A percentile compares a stretch with the other conserved stretches of the same genome.
Conservation (phyloP, 2,888 invertebrate genomes). For the Unio delphinus region DNA sequence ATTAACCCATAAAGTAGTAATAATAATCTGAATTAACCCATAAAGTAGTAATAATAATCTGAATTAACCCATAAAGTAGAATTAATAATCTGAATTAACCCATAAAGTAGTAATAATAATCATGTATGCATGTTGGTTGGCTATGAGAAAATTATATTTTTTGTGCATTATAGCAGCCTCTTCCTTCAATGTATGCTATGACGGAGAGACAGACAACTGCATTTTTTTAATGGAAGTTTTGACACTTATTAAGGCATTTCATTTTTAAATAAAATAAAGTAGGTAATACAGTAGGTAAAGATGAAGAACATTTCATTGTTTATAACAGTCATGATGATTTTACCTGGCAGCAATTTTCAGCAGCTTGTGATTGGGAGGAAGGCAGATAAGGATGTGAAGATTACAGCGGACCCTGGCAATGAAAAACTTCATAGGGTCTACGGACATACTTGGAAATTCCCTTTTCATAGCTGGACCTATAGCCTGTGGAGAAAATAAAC, state of each 20-base stretch:
- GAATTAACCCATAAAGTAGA: too few relatives aligned
- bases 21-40: too few relatives aligned
- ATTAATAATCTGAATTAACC: too few relatives aligned
- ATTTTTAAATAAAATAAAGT: background rate
- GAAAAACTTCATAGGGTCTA: conserved; percentile 70
- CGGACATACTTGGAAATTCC: conserved; percentile 62
- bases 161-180: too few relatives aligned
- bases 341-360: conserved; percentile 60
- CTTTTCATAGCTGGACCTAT: conserved; percentile 66
- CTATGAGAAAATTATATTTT: too few relatives aligned
- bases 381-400: conserved; percentile 69
- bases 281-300: background rate
- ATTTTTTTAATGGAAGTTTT: too few relatives aligned
- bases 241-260: background rate
- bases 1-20: too few relatives aligned
- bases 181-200: too few relatives aligned
- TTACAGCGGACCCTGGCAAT: conserved; percentile 69
- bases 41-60: too few relatives aligned
- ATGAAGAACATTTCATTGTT: conserved; percentile 1
- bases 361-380: conserved; percentile 65
- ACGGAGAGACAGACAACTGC: too few relatives aligned
- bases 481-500: conserved; percentile 28
- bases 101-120: too few relatives aligned
- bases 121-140: too few relatives aligned
- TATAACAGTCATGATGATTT: background rate